Conservation (phyloP, 1,140 invertebrate species). For the Phymorhynchus buccinoides region DNA sequence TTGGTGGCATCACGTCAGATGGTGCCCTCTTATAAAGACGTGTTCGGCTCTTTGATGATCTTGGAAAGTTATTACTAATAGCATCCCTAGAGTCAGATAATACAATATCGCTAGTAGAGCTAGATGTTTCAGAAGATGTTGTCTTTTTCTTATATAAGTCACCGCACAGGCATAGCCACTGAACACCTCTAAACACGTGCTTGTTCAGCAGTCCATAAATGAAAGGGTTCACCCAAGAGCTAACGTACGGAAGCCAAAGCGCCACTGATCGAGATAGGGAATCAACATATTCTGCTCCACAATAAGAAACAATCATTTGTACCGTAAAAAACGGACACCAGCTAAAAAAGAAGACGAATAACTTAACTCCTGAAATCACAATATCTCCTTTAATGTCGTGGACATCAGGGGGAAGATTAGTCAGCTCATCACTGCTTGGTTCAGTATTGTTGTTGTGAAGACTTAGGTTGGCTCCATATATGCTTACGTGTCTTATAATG, state of each 20-base stretch:
- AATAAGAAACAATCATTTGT: background rate
- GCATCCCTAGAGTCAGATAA: no score
- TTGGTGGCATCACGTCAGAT: background rate
- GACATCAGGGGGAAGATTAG: background rate
- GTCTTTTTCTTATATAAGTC: background rate
- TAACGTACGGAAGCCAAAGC: slow-evolving; percentile 22
- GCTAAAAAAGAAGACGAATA: slow-evolving; percentile 15
- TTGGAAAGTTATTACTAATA: background rate
- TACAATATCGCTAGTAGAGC: background rate
- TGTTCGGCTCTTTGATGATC: background rate
- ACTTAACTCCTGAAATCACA: background rate
- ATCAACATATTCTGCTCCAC: background rate
- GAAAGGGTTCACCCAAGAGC: slow-evolving; percentile 30
- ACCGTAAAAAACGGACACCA: slow-evolving; percentile 26
- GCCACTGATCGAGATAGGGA: background rate
- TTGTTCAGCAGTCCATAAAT: slow-evolving; percentile 34
- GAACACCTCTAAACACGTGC: slow-evolving; percentile 4
- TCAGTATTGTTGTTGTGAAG: background rate
- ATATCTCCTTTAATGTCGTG: background rate
- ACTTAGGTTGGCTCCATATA: background rate
- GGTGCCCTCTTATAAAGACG: background rate
- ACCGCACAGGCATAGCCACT: background rate
- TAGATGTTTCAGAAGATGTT: background rate
- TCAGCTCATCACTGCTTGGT: background rate
- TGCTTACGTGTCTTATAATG: background rate